phyloP scores from a whole-genome alignment of 23 tunicate species.

The Ciona savignyi region DNA sequence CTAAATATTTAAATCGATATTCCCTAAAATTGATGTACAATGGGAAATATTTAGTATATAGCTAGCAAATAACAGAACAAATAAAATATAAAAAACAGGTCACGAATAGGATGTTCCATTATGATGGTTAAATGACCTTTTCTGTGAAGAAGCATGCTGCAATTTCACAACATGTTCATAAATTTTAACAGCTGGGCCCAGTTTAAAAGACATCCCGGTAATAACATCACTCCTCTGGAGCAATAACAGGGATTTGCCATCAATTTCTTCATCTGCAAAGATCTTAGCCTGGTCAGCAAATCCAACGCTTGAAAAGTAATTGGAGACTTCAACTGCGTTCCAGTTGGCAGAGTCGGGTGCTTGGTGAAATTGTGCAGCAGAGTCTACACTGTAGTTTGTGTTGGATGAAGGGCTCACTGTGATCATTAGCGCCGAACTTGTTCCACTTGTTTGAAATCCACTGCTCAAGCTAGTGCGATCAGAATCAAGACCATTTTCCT shows the following conservation, averaged over 20 bases:
- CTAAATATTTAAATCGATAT: no score
- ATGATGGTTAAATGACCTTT: no score
- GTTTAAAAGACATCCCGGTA: constrained; percentile 23
- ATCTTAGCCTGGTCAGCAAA: constrained; percentile 35
- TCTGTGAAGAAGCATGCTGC: constrained; percentile 15
- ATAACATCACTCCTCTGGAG: constrained; percentile 34
- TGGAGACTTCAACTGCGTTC: constrained; percentile 28
- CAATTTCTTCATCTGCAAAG: constrained; percentile 32
- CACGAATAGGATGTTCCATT: no score
- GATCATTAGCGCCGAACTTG: background rate
- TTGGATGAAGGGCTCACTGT: no score
- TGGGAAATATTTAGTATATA: no score
- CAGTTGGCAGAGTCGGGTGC: constrained; percentile 12
- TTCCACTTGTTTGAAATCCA: background rate
- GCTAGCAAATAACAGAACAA: no score
- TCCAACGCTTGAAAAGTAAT: constrained; percentile 23
- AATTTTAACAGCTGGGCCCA: constrained; percentile 55
- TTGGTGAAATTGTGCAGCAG: background rate
- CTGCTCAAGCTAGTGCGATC: background rate
- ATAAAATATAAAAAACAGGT: no score
- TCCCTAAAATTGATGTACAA: no score
- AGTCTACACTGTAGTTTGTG: background rate
- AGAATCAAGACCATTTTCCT: background rate
- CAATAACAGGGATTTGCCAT: constrained; percentile 35
- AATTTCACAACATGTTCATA: constrained; percentile 30